A percentile compares a stretch with the other conserved stretches of the same genome.
Conservation (phyloP, 2,113 vertebrate species). For the Bos javanicus region DNA sequence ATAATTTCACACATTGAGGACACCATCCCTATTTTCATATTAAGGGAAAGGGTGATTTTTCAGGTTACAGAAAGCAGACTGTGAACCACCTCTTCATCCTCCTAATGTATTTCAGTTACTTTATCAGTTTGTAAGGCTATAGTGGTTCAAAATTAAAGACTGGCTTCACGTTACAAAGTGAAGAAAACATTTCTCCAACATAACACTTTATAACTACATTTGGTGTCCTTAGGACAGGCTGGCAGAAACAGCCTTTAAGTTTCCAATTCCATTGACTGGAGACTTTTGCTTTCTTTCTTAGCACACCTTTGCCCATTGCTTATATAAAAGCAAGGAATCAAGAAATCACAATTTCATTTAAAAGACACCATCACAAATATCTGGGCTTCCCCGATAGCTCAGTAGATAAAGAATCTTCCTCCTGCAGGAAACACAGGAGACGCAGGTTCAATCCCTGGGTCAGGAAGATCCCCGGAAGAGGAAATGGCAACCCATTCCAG, state of each 20-base stretch:
- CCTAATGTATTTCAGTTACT: neutral
- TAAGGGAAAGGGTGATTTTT: neutral
- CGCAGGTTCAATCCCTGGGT: neutral
- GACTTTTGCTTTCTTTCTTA: neutral
- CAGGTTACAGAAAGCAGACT: neutral
- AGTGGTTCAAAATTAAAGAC: neutral
- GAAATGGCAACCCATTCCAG: neutral
- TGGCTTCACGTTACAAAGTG: neutral
- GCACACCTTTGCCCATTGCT: neutral
- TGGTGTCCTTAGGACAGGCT: neutral
- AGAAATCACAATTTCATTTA: constrained; percentile 29
- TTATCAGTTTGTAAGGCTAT: neutral
- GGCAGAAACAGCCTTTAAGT: neutral
- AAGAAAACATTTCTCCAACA: constrained; percentile 16
- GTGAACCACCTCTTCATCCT: neutral
- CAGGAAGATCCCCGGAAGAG: neutral
- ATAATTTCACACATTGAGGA: neutral
- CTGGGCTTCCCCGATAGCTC: neutral
- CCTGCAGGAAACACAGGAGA: neutral
- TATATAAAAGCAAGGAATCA: neutral
- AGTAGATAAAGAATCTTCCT: neutral
- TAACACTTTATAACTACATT: neutral
- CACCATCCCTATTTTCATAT: neutral
- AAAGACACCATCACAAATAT: constrained; percentile 12
- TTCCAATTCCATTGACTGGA: neutral